Evolutionary conservation across 2,888 invertebrate species (phyloP), one percentile per base, ranked within the genome.

Genomic region (Noctua comes): DNA sequence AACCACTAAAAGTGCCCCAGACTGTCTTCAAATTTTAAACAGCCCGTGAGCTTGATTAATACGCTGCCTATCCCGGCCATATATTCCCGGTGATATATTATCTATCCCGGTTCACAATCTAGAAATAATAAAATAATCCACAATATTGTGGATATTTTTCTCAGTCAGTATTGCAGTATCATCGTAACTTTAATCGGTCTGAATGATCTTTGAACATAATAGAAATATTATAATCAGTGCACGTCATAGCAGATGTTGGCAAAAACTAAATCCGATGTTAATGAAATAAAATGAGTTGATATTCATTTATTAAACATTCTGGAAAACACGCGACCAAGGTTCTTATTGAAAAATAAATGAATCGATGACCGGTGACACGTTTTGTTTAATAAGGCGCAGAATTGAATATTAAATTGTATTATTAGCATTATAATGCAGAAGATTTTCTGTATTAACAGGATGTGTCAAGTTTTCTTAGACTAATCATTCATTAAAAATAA

Each of bases 281-380:
- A 64, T 73, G 3, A 27, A 75, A 36, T 48, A n/a, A 57, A 78
- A 64, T 62, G 11, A 46, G 11, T 10, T 36, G n/a, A 36, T 68
- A 66, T 36, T 40, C 57, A 80, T 81, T 48, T 40, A 72, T 27
- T 40, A n/a, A n/a, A 62, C 10, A 72, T 73, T 73, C 71, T 81
- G 71, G 64, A 76, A 82, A 81, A 68, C 71, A 76, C 82, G 48
- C 31, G 68, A 43, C 8, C 16, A 69, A 27, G 40, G 36, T 68
- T 64, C 21, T 54, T 2, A n/a, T 54, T 71, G 1, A 21, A 31
- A 31, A 71, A 81, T 64, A 71, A 62, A 31, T 69, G 27, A 57
- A 74, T 51, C 51, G 46, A 18, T 51, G 18, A 72, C 57, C 76
- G 13, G 54, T 43, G 27, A 40, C 27, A 27, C 79, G 24, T 59